Base-by-base conservation (phyloP, 2,888 invertebrate species). In the Strigamia transsilvanica region DNA sequence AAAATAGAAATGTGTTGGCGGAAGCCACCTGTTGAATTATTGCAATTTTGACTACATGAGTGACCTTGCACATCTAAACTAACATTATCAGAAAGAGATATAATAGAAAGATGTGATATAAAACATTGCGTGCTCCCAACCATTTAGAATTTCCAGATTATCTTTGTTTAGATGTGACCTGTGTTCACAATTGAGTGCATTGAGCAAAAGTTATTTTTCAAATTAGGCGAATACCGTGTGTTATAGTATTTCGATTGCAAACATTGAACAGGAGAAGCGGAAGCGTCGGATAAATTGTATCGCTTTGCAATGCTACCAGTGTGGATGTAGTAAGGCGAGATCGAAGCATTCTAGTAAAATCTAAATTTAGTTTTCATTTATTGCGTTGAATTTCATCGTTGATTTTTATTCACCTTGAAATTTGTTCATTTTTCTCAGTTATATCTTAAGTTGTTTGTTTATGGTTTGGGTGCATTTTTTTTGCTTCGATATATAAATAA, bases 21-120 rank as follows among this genome's bases (percentile, higher is more conserved):
- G 73, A 73, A 73, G 15, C 73, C n/a, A 73, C 73, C 73, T 73
- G 73, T 73, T 73, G 73, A 73, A 12, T 73, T 73, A 73, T 73
- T 9, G n/a, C 6, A 15, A 56, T 56, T 38, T 38, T 18, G 18
- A 13, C 9, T 56, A 56, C 56, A 56, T 56, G 56, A 18, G 56
- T 56, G 18, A 56, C 56, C 56, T 56, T 56, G 56, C 56, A 21
- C 18, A 56, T 56, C 56, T 46, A n/a, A 13, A 46, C 13, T 46
- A n/a, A 13, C 46, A 46, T 46, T 46, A 46, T n/a, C n/a, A 46
- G 12, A 38, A n/a, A 46, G 46, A 15, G 15, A 42, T n/a, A 46
- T n/a, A n/a, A 46, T 46, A 46, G 46, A n/a, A 12, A 46, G n/a
- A 46, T 46, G 46, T 46, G 15, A 46, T 46, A n/a, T 46, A 46